Base-by-base conservation (phyloP, 2,888 invertebrate species). In the Aspidiotus rigidus region DNA sequence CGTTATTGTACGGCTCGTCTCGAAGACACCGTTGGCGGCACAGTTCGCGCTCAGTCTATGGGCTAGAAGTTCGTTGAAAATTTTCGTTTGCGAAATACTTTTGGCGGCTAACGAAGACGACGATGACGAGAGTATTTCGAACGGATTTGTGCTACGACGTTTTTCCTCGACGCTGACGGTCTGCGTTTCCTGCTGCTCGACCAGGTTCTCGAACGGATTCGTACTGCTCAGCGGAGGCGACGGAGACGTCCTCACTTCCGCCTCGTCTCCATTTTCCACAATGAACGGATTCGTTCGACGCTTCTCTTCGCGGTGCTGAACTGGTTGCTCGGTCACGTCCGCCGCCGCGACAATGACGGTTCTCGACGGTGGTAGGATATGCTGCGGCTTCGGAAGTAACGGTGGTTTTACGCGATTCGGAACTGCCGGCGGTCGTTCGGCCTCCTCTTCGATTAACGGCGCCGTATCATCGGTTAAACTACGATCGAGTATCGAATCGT, bases 381-480 rank as follows among this genome's bases (percentile, higher is more conserved):
- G 59, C 39, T 57, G 56, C 42, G 67, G 67, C 39, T 67, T 67
- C 16, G 67, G 67, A 39, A 67, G 49, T 49, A 67, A 41, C 6
- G 67, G 67, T 56, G 67, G 67, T 60, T 67, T 67, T 7, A 60
- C 17, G 9, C 59, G 59, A 59, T 13, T 39, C 8, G 39, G 17
- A 9, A 39, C 28, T 9, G 13, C 28, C 39, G 59, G 16, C 13
- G 16, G 59, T 9, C 59, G 59, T 17, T 67, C 67, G 10, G 59
- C 10, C n/a, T 67, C 67, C 44, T 67, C 67, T 28, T 67, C 67
- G n/a, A 67, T 67, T 44, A 67, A 16, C 28, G 67, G 67, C 7
- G 67, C 60, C n/a, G 67, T 67, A 13, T 67, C 67, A 53, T 67
- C 67, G 39, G 44, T 67, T n/a, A 67, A 53, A 15, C 49, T 67